These are phyloP conservation scores for fruit fly (Drosophila melanogaster) DNA, from an alignment of 1,140 invertebrate genomes.

Conservation along the genomic window Release_6_plus_ISO1_MT NT_033777.3:25908001-25908500, in stretches of 20 bases:
- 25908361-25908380: too few relatives aligned
- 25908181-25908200: constrained; percentile 90
- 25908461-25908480: constrained; percentile 1
- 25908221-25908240: constrained; percentile 57
- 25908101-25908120: constrained; percentile 85
- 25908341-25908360: too few relatives aligned
- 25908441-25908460: constrained; percentile 22
- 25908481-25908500: background rate
- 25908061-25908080: constrained; percentile 50
- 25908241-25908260: constrained; percentile 17
- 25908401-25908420: background rate
- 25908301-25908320: too few relatives aligned
- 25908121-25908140: constrained; percentile 89
- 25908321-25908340: too few relatives aligned
- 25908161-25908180: constrained; percentile 92
- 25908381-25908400: background rate
- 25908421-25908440: background rate
- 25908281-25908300: background rate
- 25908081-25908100: constrained; percentile 52
- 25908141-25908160: constrained; percentile 93
- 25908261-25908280: background rate
- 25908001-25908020: constrained; percentile 88
- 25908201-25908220: constrained; percentile 3
- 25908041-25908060: constrained; percentile 86
- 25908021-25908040: constrained; percentile 90